phyloP scores from a whole-genome alignment of 2,113 vertebrate genomes.

The Microcebus griseorufus region DNA sequence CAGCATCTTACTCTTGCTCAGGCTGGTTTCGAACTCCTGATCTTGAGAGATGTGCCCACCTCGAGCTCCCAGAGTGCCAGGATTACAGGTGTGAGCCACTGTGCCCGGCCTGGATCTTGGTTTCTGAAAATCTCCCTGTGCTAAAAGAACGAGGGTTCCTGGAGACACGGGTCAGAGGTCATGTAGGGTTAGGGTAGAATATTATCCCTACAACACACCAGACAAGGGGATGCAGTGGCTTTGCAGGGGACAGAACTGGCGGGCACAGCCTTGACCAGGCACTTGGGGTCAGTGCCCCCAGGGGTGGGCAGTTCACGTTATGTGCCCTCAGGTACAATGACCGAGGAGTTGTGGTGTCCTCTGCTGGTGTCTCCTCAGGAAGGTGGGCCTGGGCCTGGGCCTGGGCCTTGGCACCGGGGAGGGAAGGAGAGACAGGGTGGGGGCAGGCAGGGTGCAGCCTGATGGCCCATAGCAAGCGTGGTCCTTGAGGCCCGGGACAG shows the following conservation, averaged over 20 bases:
- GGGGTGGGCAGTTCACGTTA: not conserved
- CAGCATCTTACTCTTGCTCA: too few relatives aligned
- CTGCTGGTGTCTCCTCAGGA: not conserved
- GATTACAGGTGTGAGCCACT: too few relatives aligned
- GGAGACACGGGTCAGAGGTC: not conserved
- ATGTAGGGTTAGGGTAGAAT: not conserved
- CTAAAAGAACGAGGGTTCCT: not conserved
- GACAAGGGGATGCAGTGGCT: too few relatives aligned
- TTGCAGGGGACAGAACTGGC: not conserved
- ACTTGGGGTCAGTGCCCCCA: too few relatives aligned
- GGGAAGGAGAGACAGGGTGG: not conserved
- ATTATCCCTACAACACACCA: not conserved
- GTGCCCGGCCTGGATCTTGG: not conserved
- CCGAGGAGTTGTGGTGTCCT: not conserved
- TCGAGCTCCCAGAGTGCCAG: too few relatives aligned
- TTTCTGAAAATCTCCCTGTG: not conserved
- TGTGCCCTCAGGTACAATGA: not conserved
- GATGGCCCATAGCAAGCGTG: too few relatives aligned
- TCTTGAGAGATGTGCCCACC: too few relatives aligned
- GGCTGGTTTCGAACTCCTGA: too few relatives aligned
- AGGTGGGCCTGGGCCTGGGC: not conserved
- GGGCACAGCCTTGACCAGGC: not conserved
- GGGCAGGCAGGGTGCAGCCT: not conserved
- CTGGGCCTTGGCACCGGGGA: not conserved
- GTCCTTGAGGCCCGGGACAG: not conserved